Base-by-base conservation (phyloP, 2,888 invertebrate species). In the Chromoteleia sp. region DNA sequence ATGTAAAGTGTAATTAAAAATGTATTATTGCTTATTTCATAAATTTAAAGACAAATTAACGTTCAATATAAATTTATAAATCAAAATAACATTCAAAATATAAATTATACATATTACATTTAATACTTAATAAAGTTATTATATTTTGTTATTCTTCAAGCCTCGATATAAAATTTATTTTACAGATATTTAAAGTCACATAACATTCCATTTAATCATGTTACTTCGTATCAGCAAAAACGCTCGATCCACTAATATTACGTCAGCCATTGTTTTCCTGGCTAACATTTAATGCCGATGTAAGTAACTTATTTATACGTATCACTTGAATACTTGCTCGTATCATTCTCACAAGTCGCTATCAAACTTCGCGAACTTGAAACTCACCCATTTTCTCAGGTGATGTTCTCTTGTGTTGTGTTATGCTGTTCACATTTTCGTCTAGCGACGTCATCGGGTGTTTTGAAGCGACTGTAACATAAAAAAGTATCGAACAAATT, bases 371-470 rank as follows among this genome's bases (percentile, higher is more conserved):
- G 33, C 36, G 8, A 54, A 29, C 19, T 33, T 19, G 29, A 29
- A 67, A 73, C 81, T 78, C 54, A 81, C 83, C 89, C 78, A 85
- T 63, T 83, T 85, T 85, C 84, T 85, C 84, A 61, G 70, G 82
- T 74, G 83, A 78, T 75, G 85, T 83, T 78, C 83, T 85, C 48
- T 85, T n/a, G n/a, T n/a, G 83, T 75, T 81, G 85, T 71, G 86
- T 85, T 82, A 89, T 85, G 83, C 88, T 89, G 85, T 90, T 91
- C 67, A 91, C 90, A 87, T 91, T 91, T 84, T 91, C 90, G 84
- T 91, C 91, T 61, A 91, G 87, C 84, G 90, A 89, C 86, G 88
- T 89, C 91, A 91, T 91, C 87, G 90, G 83, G 76, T 84, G 85
- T 83, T 89, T 89, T 81, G 87, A 21, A 21, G 59, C 74, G 84